Evolutionary conservation across 2,797 vertebrate genomes (phyloP), one percentile per base, ranked within the genome.

Genomic region (Selene dorsalis): DNA sequence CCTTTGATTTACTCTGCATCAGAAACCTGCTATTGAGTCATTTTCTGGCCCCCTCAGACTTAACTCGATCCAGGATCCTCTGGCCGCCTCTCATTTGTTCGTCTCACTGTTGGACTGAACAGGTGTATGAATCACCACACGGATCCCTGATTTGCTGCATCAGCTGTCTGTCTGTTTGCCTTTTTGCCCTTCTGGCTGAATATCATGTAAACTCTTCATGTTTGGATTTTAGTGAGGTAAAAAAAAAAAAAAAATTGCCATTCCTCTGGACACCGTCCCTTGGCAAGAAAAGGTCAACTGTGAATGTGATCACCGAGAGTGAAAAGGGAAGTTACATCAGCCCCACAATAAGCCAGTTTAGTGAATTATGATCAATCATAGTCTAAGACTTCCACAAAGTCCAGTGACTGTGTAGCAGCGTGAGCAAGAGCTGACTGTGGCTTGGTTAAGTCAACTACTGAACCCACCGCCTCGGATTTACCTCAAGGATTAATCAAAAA

Each of bases 301-400:
- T 75, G 73, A 91, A 91, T 86, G 86, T 83, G 86, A 89, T 91
- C 77, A 84, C 63, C 32, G 68, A 61, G 80, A 80, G 48, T 61
- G 58, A 89, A 91, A 89, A 69, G 73, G 85, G 86, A 91, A 87
- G 87, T 93, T 88, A 89, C 92, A 86, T 93, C 89, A 94, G 65
- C 79, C 57, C 55, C 75, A 24, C 68, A 68, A 73, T 82, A 79
- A 69, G 82, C 84, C 88, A 89, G 84, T 62, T 77, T 67, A 67
- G 81, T 85, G 79, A 89, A 84, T 90, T 82, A 88, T 84, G 78
- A 90, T 89, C 83, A 86, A 75, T 80, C 76, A 83, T 79, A 63
- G 77, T 68, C 73, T 69, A 47, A 89, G 69, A 86, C 80, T 73
- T 86, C 79, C 69, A 80, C 85, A 70, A 80, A 84, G 68, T 68